These are phyloP conservation scores for Tipula confusa DNA, from an alignment of 2,888 invertebrate species.

Conservation along the genomic window DNA sequence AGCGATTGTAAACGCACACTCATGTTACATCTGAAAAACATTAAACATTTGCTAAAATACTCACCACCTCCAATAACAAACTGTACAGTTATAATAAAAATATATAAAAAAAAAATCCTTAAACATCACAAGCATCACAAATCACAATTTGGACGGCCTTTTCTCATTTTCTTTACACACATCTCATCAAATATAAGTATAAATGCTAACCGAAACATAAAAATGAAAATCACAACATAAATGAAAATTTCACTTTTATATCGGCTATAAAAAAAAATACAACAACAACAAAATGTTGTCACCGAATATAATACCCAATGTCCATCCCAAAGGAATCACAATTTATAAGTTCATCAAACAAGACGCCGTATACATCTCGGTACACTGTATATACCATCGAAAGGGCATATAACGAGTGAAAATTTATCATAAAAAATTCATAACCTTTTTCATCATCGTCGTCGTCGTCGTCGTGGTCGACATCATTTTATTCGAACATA, in stretches of 20 bases:
- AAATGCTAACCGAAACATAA: conserved; percentile 12
- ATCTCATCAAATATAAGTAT: background rate
- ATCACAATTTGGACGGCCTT: background rate
- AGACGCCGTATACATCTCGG: background rate
- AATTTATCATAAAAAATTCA: conserved; percentile 20
- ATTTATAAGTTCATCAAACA: background rate
- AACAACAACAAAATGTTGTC: background rate
- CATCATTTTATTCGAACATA: background rate
- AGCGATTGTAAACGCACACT: too few species aligned
- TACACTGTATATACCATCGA: background rate
- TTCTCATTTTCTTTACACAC: background rate
- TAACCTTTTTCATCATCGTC: background rate
- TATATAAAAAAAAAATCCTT: too few species aligned
- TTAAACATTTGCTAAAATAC: background rate
- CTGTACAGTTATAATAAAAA: background rate
- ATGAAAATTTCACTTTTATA: conserved; percentile 20
- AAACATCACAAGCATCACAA: background rate
- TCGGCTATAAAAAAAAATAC: background rate
- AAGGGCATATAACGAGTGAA: background rate
- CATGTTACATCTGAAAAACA: background rate
- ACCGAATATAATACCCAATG: background rate
- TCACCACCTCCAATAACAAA: background rate
- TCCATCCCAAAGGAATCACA: conserved; percentile 14
- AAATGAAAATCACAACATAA: conserved; percentile 9
- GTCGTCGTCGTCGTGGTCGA: background rate